Conservation (phyloP, 2,797 vertebrate genomes). For the Steatocranus sp. region DNA sequence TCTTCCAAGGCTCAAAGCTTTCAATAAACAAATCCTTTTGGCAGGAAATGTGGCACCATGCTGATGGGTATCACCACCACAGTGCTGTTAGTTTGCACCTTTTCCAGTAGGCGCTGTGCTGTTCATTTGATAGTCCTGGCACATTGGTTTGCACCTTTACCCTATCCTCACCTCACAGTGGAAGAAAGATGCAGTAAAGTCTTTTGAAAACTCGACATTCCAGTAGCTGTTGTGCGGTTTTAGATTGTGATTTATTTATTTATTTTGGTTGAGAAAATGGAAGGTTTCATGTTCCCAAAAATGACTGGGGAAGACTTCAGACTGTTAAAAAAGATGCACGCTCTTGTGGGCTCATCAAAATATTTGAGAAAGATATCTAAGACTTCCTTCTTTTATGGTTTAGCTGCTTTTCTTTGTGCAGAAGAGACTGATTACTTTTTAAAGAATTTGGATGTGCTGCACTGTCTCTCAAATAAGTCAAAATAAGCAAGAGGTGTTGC, state of each 20-base stretch:
- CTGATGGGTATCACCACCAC: not conserved
- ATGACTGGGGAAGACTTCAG: not conserved
- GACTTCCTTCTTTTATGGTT: not conserved
- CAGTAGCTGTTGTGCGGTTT: slow-evolving; percentile 17
- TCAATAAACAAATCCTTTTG: slow-evolving; percentile 5
- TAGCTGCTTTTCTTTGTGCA: not conserved
- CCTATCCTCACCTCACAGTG: not conserved
- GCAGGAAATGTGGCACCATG: not conserved
- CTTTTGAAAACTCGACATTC: not conserved
- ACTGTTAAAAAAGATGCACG: slow-evolving; percentile 9
- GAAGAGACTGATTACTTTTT: not conserved
- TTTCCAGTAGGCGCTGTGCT: not conserved
- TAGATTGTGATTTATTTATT: not conserved
- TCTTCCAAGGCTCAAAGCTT: slow-evolving; percentile 4
- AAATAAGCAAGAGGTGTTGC: not conserved
- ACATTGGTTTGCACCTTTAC: not conserved
- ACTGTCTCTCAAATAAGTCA: not conserved
- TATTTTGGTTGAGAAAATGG: not conserved
- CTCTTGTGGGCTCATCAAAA: slow-evolving; percentile 15
- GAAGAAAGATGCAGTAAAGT: not conserved
- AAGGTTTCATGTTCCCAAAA: not conserved
- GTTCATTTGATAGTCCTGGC: not conserved
- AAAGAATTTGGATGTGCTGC: not conserved
- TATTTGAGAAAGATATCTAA: not conserved
- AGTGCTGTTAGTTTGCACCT: not conserved